These are phyloP conservation scores for Nomada hirtipes DNA, from an alignment of 2,888 invertebrate species.

Conservation along the genomic window DNA sequence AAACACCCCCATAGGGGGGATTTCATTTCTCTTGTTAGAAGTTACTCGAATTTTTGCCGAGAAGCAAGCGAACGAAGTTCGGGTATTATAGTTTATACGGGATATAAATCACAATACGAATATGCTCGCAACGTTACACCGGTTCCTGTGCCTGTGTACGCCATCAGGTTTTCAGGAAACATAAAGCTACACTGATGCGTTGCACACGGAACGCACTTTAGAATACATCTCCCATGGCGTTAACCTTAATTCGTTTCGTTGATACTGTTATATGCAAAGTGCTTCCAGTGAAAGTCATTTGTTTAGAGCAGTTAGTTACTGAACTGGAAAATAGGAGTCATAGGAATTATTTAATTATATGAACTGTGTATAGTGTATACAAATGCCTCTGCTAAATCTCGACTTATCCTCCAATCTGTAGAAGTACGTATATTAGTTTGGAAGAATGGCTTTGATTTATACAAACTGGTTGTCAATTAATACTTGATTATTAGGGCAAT, in stretches of 20 bases:
- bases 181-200: slow-evolving; percentile 34
- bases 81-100: background rate
- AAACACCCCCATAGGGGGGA: background rate
- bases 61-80: slow-evolving; percentile 13
- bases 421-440: too few species aligned
- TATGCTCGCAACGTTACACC: background rate
- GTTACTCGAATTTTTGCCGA: slow-evolving; percentile 6
- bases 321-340: background rate
- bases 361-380: too few species aligned
- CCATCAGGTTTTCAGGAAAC: slow-evolving; percentile 25
- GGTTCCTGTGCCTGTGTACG: background rate
- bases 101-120: slow-evolving; percentile 34
- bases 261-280: slow-evolving; percentile 18
- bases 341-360: background rate
- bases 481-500: too few species aligned
- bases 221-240: slow-evolving; percentile 32
- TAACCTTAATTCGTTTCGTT: slow-evolving; percentile 37
- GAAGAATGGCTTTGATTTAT: too few species aligned
- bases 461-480: too few species aligned
- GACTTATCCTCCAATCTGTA: too few species aligned
- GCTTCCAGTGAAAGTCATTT: slow-evolving; percentile 10
- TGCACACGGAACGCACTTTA: slow-evolving; percentile 35
- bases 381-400: background rate
- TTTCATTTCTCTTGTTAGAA: background rate
- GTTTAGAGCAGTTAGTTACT: slow-evolving; percentile 23